Percentiles rank a stretch among this genome's conserved stretches.
phyloP scores from a whole-genome alignment of 2,113 vertebrate species.

The Agapornis roseicollis region DNA sequence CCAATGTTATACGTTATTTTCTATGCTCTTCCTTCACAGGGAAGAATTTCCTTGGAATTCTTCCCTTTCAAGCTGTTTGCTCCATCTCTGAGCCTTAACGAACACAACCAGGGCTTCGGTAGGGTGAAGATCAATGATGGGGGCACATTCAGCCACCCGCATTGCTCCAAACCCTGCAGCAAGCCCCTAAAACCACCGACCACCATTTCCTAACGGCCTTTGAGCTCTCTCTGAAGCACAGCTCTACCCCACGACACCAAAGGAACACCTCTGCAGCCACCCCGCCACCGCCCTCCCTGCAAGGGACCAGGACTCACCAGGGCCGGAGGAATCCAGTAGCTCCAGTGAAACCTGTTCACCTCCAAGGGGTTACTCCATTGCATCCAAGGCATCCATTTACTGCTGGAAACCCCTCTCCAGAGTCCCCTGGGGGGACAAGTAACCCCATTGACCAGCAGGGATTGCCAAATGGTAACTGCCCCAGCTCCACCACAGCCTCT shows the following conservation, averaged over 20 bases:
- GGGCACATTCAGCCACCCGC: background rate
- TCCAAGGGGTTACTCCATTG: no score
- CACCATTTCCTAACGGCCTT: rapidly evolving
- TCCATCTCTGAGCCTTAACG: background rate
- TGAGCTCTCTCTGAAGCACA: background rate
- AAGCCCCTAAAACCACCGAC: rapidly evolving
- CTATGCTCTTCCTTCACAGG: background rate
- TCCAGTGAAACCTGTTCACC: rapidly evolving
- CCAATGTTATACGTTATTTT: rapidly evolving
- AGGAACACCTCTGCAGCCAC: background rate
- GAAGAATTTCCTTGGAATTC: background rate
- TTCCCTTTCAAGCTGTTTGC: background rate
- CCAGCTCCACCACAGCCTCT: background rate
- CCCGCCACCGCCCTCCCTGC: background rate
- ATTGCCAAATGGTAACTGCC: rapidly evolving
- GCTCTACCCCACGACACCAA: background rate
- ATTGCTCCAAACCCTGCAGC: rapidly evolving
- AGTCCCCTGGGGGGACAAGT: rapidly evolving
- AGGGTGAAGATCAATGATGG: rapidly evolving
- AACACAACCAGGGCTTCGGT: background rate
- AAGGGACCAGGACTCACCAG: background rate
- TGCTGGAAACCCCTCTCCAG: background rate
- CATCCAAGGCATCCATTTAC: background rate
- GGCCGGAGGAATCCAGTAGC: background rate
- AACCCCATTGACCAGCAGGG: rapidly evolving